Evolutionary conservation across 2,113 vertebrate species (phyloP), one percentile per base, ranked within the genome.

Genomic region (Danionella cerebrum): DNA sequence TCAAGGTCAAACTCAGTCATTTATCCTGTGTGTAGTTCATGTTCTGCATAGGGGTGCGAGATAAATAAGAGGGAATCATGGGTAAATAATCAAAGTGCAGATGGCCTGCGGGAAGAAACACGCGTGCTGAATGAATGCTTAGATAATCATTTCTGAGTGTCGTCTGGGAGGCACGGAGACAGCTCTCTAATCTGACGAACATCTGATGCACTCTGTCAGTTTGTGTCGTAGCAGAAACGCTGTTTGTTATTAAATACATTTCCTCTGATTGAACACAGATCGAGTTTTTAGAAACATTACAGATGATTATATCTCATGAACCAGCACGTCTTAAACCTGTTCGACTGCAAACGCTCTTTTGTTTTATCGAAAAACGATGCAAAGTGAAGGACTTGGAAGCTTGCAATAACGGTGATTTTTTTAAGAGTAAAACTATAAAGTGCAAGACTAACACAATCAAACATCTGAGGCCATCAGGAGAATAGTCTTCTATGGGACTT

Each of bases 101-200:
- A 65, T 50, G 35, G 53, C 53, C 33, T 55, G 33, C 36, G 53
- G 31, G 33, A 55, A 38, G 33, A 55, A 55, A 55, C 31, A 55
- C 35, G 53, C 12, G 12, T 27, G 31, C 21, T 2, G 33, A 55
- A 19, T 19, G 33, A 38, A 21, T 36, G 52, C 33, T 55, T 55
- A 55, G 29, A 55, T 55, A 55, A 55, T 55, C 11, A 38, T 55
- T 55, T 55, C 31, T 36, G 52, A 55, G 52, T 55, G 52, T 55
- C 52, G 36, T 55, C 52, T 55, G 52, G 52, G 9, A 25, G 47
- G 25, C 19, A 48, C 19, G 24, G 45, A 48, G 10, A 24, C 11
- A 42, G 44, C 29, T 18, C 27, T 33, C 51, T 35, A 35, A 54
- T 54, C 9, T 54, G 29, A 33, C 12, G 16, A 14, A 21, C 21